These are phyloP conservation scores for Drosophila albomicans DNA, from an alignment of 1,140 invertebrate genomes.

Conservation along the genomic window DNA sequence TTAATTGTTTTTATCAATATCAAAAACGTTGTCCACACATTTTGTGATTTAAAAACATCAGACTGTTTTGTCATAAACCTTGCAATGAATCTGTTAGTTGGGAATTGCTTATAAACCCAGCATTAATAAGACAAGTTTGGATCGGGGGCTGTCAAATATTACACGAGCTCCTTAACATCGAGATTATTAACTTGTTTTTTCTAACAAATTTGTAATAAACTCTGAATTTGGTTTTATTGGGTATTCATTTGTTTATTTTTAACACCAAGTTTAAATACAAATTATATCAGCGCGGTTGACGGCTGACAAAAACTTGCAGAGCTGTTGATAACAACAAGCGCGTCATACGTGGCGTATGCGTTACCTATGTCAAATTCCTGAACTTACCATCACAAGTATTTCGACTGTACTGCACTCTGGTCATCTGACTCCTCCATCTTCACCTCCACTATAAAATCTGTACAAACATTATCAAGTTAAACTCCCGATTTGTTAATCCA, in stretches of 20 bases:
- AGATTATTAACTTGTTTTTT: background rate
- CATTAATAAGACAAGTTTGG: background rate
- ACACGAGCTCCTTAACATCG: background rate
- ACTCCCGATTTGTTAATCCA: background rate
- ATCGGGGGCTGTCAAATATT: background rate
- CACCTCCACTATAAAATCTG: conserved; percentile 1
- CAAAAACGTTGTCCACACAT: conserved; percentile 1
- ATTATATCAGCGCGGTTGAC: background rate
- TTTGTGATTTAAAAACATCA: conserved; percentile 14
- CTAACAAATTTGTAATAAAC: background rate
- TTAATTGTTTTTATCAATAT: background rate
- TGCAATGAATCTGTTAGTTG: conserved; percentile 4
- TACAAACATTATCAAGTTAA: conserved; percentile 21
- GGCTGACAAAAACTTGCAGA: background rate
- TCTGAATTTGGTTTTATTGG: background rate
- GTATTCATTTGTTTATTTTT: background rate
- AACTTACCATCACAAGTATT: conserved; percentile 32
- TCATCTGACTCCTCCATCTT: background rate
- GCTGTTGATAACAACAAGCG: conserved; percentile 3
- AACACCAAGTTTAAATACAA: background rate
- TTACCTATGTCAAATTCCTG: conserved; percentile 5
- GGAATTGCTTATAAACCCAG: background rate
- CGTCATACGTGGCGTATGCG: background rate
- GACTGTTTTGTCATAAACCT: conserved; percentile 18
- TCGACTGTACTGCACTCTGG: background rate